Evolutionary conservation across 2,113 vertebrate genomes (phyloP).

Genomic region (Nansenia antarctica): DNA sequence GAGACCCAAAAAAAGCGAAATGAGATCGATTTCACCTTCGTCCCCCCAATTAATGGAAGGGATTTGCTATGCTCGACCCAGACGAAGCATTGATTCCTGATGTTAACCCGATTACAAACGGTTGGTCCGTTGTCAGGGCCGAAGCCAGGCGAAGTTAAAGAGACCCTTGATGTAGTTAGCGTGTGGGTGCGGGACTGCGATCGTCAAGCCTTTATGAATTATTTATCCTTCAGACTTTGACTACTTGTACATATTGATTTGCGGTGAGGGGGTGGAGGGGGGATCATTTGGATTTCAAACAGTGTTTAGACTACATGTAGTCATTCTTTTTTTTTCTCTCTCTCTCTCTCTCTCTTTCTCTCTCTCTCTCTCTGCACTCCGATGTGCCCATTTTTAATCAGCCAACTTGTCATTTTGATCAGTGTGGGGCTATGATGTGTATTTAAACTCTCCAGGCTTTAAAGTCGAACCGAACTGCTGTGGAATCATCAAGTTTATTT

Average conservation of each 20-base stretch:
- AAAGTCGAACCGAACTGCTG: constrained; percentile 72
- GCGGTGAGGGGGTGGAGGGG: too few species aligned
- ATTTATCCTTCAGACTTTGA: too few species aligned
- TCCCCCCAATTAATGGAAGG: constrained; percentile 50
- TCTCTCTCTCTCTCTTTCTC: neutral
- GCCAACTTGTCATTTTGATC: constrained; percentile 50
- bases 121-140: constrained; percentile 28
- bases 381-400: constrained; percentile 27
- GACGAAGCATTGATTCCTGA: constrained; percentile 54
- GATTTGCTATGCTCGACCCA: constrained; percentile 48
- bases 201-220: neutral
- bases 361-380: neutral
- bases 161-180: constrained; percentile 27
- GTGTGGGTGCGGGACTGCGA: constrained; percentile 16
- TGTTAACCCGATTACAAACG: constrained; percentile 48
- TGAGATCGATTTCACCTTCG: constrained; percentile 22
- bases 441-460: constrained; percentile 75
- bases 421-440: constrained; percentile 67
- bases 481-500: constrained; percentile 81
- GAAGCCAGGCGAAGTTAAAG: constrained; percentile 17
- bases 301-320: too few species aligned
- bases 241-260: too few species aligned
- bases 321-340: neutral
- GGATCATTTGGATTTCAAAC: too few species aligned
- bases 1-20: constrained; percentile 24